Conservation (phyloP, 2,888 invertebrate genomes). For the Trachelus stipa region DNA sequence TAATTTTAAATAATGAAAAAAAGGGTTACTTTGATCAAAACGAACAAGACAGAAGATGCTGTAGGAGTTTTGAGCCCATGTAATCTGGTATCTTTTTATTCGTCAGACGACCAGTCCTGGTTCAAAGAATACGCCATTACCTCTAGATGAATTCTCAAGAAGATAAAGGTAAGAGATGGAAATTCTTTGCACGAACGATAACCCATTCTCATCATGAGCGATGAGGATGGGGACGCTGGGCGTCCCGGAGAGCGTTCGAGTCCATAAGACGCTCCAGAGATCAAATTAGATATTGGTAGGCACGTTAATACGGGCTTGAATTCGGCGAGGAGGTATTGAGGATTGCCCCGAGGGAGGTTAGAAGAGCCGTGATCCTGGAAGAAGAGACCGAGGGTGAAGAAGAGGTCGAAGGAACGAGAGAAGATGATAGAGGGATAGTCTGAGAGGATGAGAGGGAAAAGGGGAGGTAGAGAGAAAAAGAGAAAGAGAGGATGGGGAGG, state of each 20-base stretch:
- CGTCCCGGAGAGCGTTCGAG: constrained; percentile 15
- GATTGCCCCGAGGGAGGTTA: constrained; percentile 46
- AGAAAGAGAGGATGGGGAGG: constrained; percentile 29
- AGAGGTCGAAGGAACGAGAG: constrained; percentile 20
- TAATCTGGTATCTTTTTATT: not conserved
- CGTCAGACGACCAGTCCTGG: constrained; percentile 28
- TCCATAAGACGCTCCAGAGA: constrained; percentile 25
- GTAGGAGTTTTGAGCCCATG: not conserved
- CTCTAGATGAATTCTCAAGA: constrained; percentile 19
- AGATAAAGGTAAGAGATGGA: constrained; percentile 40
- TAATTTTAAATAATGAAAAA: not conserved
- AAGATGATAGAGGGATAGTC: constrained; percentile 6
- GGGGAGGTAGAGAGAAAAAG: constrained; percentile 18
- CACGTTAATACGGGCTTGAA: constrained; percentile 50
- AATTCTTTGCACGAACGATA: constrained; percentile 39
- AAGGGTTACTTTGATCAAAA: not conserved
- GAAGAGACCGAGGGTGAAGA: constrained; percentile 16
- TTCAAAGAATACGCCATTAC: constrained; percentile 36
- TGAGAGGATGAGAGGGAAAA: constrained; percentile 17
- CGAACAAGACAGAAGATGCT: not conserved
- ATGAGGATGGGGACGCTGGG: constrained; percentile 15
- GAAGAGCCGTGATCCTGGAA: constrained; percentile 28
- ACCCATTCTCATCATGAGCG: constrained; percentile 50
- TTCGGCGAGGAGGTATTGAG: constrained; percentile 51
- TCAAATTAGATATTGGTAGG: constrained; percentile 56